Percentiles rank a stretch among this genome's conserved stretches.
phyloP scores from a whole-genome alignment of 2,797 vertebrate genomes.

The Cynopterus sphinx region DNA sequence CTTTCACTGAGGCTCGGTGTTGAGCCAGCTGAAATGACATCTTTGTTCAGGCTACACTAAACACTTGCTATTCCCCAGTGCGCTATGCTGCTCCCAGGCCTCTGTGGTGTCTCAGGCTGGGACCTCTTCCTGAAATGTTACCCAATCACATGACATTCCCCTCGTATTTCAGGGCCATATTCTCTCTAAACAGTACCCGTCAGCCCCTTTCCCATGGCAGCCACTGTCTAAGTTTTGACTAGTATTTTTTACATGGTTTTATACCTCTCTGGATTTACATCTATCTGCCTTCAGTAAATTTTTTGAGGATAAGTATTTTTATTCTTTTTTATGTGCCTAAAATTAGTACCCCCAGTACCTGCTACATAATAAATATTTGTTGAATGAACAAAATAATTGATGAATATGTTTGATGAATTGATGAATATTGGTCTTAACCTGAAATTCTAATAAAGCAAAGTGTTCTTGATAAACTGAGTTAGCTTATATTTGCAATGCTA shows the following conservation, averaged over 20 bases:
- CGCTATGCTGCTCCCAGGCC: neutral
- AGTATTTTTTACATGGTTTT: neutral
- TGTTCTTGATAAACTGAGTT: conserved; percentile 15
- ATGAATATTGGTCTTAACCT: neutral
- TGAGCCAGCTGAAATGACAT: neutral
- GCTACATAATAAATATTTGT: neutral
- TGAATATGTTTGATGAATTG: neutral
- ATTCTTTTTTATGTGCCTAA: neutral
- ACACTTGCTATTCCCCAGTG: neutral
- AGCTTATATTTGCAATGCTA: neutral
- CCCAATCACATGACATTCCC: neutral
- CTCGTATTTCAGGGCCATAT: neutral
- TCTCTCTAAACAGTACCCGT: neutral
- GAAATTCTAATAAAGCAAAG: conserved; percentile 11
- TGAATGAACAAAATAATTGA: neutral
- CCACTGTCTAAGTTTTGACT: neutral
- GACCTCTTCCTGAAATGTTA: neutral
- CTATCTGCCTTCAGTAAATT: neutral
- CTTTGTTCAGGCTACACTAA: neutral
- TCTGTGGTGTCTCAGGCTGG: neutral
- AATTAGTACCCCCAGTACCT: neutral
- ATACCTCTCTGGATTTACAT: neutral
- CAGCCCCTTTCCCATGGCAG: neutral
- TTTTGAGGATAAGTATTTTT: neutral
- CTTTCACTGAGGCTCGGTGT: neutral